Base-by-base conservation (phyloP, 1,140 invertebrate genomes). In the Sycophaga agraensis region DNA sequence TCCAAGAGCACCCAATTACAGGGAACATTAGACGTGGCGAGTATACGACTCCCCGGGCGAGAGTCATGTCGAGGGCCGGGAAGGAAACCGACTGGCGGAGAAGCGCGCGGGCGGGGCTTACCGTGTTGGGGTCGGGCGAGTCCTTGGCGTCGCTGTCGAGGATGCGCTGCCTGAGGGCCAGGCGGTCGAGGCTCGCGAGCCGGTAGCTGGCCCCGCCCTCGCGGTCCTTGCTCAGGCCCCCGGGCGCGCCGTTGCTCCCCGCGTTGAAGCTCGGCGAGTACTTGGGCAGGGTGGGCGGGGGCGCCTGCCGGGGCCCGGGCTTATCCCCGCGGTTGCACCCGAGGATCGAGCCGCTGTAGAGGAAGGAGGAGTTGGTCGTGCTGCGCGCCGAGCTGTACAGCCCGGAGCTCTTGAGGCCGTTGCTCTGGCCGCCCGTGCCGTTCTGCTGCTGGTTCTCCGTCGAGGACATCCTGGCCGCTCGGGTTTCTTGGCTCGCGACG, bases 91-190 rank as follows among this genome's bases (percentile, higher is more conserved):
- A n/a, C n/a, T n/a, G n/a, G n/a, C n/a, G n/a, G n/a, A n/a, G n/a
- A n/a, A n/a, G n/a, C n/a, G n/a, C n/a, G n/a, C n/a, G n/a, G n/a
- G n/a, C n/a, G n/a, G n/a, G n/a, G n/a, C 77, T 80, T 79, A 80
- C 79, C 78, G 78, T 74, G 22, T 71, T 75, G n/a, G 70, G 45
- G 45, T 75, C 76, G n/a, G n/a, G n/a, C n/a, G n/a, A n/a, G n/a
- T n/a, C n/a, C 16, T 16, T 26, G 46, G 14, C 12, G 42, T 77
- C 77, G 8, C 72, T 72, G 51, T 89, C 88, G 64, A 89, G 85
- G 65, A 89, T 85, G 66, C 88, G 84, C 70, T 90, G 88, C 40
- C 89, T 81, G 8, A 88, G 80, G 16, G 88, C 87, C 63, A 90
- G 79, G 67, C 87, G 84, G 69, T 90, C 89, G 11, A 89, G 80